These are phyloP conservation scores for Listronotus bonariensis DNA, from an alignment of 1,140 invertebrate genomes.

Conservation along the genomic window DNA sequence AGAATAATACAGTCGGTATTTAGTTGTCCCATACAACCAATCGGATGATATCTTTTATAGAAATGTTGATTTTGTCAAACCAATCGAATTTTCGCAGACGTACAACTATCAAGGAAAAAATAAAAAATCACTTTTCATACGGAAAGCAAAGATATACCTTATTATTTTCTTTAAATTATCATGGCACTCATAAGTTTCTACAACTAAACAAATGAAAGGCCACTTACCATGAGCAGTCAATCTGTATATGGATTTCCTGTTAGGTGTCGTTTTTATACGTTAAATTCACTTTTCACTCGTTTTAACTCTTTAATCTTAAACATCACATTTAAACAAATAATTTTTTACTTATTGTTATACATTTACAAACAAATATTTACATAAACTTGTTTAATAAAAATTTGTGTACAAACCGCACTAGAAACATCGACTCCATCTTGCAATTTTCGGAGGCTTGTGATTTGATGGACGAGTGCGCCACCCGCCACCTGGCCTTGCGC, in stretches of 20 bases:
- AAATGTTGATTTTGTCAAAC: conserved; percentile 63
- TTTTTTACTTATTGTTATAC: conserved; percentile 46
- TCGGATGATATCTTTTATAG: conserved; percentile 66
- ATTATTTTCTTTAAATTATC: too few relatives aligned
- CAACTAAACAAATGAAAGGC: conserved; percentile 30
- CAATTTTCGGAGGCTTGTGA: conserved; percentile 53
- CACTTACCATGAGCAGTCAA: conserved; percentile 52
- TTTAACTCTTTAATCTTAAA: conserved; percentile 35
- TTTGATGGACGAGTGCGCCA: conserved; percentile 44
- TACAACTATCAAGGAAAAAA: conserved; percentile 2
- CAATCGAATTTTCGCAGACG: conserved; percentile 59
- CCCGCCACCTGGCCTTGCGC: conserved; percentile 32
- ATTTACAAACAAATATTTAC: conserved; percentile 42
- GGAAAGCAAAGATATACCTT: not conserved
- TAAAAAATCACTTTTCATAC: not conserved
- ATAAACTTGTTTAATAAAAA: conserved; percentile 49
- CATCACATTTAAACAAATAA: conserved; percentile 42
- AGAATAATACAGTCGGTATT: conserved; percentile 56
- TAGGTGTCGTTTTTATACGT: conserved; percentile 30
- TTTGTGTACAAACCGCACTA: conserved; percentile 53
- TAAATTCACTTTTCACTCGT: conserved; percentile 39
- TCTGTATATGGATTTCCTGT: conserved; percentile 37
- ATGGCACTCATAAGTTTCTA: not conserved
- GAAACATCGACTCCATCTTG: conserved; percentile 56
- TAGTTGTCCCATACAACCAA: conserved; percentile 62